Evolutionary conservation across 2,888 invertebrate species (phyloP).

Genomic region (Timandra comae): DNA sequence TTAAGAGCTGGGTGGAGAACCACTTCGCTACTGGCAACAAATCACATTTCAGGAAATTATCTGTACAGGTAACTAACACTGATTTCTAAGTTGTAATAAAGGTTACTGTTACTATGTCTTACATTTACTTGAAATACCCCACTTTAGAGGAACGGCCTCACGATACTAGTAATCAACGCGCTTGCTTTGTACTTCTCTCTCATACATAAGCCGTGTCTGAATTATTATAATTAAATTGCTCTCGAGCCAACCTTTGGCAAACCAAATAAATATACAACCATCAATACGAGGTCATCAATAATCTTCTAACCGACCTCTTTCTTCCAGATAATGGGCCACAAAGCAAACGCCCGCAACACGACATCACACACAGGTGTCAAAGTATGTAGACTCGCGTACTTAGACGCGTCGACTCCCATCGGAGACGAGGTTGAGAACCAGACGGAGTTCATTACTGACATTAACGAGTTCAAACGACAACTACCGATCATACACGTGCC

Average conservation of each 20-base stretch:
- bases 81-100: background rate
- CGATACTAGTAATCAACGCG: too few relatives aligned
- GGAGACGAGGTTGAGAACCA: slow-evolving; percentile 40
- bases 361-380: slow-evolving; percentile 9
- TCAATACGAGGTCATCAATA: too few relatives aligned
- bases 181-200: too few relatives aligned
- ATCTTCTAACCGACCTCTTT: too few relatives aligned
- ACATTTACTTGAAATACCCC: too few relatives aligned
- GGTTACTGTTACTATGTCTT: background rate
- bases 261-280: too few relatives aligned
- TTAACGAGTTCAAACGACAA: slow-evolving; percentile 35
- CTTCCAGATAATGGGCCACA: slow-evolving; percentile 55
- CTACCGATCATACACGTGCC: slow-evolving; percentile 41
- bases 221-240: too few relatives aligned
- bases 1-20: slow-evolving; percentile 70
- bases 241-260: too few relatives aligned
- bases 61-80: slow-evolving; percentile 65
- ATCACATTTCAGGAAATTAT: slow-evolving; percentile 66
- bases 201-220: too few relatives aligned
- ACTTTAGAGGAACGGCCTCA: too few relatives aligned
- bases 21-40: slow-evolving; percentile 69
- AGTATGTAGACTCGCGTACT: too few relatives aligned
- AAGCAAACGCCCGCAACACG: slow-evolving; percentile 25
- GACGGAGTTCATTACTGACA: slow-evolving; percentile 45
- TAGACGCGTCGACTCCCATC: slow-evolving; percentile 36